These are phyloP conservation scores for Crocallis elinguaria DNA, from an alignment of 2,888 invertebrate genomes.

Conservation along the genomic window DNA sequence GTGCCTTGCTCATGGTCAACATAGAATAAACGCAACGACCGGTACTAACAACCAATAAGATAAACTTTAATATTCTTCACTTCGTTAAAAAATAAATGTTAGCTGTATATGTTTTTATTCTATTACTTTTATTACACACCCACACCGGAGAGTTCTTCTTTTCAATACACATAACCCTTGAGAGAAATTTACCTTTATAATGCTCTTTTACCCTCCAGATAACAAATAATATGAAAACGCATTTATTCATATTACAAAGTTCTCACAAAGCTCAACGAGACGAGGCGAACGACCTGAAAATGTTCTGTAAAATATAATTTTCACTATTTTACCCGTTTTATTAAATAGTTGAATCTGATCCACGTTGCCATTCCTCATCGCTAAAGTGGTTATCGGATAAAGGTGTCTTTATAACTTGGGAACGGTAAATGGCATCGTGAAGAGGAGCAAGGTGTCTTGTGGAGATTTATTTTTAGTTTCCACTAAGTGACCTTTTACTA, in stretches of 20 bases:
- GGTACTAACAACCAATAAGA: too few relatives aligned
- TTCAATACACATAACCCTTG: not conserved
- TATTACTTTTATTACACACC: too few relatives aligned
- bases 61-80: too few relatives aligned
- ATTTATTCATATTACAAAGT: slow-evolving; percentile 23
- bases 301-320: not conserved
- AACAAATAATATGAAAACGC: slow-evolving; percentile 15
- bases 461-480: not conserved
- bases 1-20: too few relatives aligned
- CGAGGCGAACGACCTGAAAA: slow-evolving; percentile 20
- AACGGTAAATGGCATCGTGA: not conserved
- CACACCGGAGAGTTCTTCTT: not conserved
- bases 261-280: slow-evolving; percentile 9
- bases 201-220: not conserved
- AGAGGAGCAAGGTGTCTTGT: not conserved
- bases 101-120: too few relatives aligned
- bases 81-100: too few relatives aligned
- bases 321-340: not conserved
- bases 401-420: not conserved
- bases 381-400: not conserved
- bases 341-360: not conserved
- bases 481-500: too few relatives aligned
- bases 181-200: not conserved
- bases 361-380: not conserved
- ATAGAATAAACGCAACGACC: too few relatives aligned